Evolutionary conservation across 2,797 vertebrate species (phyloP), one percentile per base, ranked within the genome.

Genomic region (Gorsachius magnificus): DNA sequence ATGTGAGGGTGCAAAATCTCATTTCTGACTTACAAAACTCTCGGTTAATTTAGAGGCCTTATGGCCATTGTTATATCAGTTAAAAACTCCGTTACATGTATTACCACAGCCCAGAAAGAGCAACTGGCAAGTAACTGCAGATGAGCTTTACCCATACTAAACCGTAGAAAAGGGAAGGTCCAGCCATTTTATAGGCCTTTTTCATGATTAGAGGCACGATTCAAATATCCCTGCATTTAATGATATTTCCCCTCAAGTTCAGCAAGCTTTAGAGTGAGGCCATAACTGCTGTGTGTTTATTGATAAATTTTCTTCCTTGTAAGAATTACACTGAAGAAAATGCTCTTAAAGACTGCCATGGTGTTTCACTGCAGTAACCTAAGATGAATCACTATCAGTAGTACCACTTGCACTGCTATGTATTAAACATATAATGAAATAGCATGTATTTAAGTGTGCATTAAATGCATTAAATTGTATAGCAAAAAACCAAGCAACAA

Each of bases 381-480:
- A 58, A 88, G 65, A 61, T 66, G 15, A 81, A 65, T 90, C 50
- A 26, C 43, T 75, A 2, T 83, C 58, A 92, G 26, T 20, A 63
- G 6, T 0, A 0, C 22, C 36, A 70, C 64, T 89, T 90, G 56
- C 41, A 51, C 19, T 75, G n/a, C 66, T 70, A 1, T 60, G 8
- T 84, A 11, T 87, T 82, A 85, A 84, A 82, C 33, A 87, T 36
- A 41, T 87, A 95, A 89, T 77, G 58, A 91, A 94, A 65, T 60
- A 71, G 19, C 36, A 29, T 71, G 33, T 69, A 29, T 76, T 93
- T 89, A 77, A 87, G 63, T 83, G 38, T 43, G 10, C 54, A 89
- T 90, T 96, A 83, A 81, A 61, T 64, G 25, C 31, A 61, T 82
- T 71, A 72, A 79, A 83, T 77, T 77, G 28, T 51, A 7, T 45